Base-by-base conservation (phyloP, 2,888 invertebrate genomes). In the Gryllus longicercus region DNA sequence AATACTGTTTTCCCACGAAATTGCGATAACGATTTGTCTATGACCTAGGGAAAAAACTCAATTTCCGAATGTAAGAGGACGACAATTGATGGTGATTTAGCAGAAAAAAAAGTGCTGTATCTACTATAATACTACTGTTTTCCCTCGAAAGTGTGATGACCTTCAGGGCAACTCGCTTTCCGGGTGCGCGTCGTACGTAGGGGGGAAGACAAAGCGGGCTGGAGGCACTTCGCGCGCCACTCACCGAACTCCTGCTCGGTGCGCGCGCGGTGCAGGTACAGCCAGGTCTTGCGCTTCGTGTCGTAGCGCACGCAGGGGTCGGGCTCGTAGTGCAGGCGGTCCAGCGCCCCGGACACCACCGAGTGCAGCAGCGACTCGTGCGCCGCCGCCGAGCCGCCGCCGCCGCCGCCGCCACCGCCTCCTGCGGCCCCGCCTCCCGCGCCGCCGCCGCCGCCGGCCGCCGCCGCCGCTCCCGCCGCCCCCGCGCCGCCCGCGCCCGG, bases 231-330 rank as follows among this genome's bases (percentile, higher is more conserved):
- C 16, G 63, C n/a, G 63, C 63, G 16, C 2, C n/a, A 85, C 86
- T 84, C 85, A 92, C 92, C 91, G 86, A 92, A 92, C 86, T 92
- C 92, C 75, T 91, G 90, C 84, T 91, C 91, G 11, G 91, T 89
- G 76, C 92, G 86, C 79, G 90, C 90, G 80, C 96, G 90, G 86
- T 98, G 97, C 80, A 98, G 88, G 87, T 98, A 98, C n/a, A 97
- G 95, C 98, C 98, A 98, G 51, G 96, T 92, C 84, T 97, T 97
- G 8, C 95, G 91, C 84, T 95, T 93, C 1, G 95, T 93, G 86
- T 98, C 97, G 85, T 97, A 98, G 84, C 96, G 94, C 1, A 98
- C 97, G 84, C 97, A 95, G 0, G 98, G 97, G 88, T 98, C 98
- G 80, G 93, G 92, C 83, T 97, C 95, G 14, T 94, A 94, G 84